These are phyloP conservation scores for Strigamia crassipes DNA, from an alignment of 2,888 invertebrate species.

Conservation along the genomic window DNA sequence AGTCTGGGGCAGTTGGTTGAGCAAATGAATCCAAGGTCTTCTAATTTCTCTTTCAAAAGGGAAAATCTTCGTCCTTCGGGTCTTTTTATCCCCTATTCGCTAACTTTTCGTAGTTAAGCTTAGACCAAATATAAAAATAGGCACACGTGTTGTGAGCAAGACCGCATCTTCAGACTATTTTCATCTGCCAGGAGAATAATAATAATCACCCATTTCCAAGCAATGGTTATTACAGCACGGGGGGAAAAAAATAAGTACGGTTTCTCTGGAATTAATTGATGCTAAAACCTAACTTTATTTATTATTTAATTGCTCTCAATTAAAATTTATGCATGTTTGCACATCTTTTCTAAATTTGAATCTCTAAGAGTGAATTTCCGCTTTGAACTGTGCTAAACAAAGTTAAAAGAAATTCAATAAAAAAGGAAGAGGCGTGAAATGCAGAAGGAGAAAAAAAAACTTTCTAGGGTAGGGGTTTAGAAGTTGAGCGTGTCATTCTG, in stretches of 20 bases:
- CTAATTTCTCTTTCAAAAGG: neutral
- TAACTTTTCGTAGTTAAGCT: slow-evolving; percentile 7
- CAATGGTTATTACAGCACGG: neutral
- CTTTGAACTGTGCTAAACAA: neutral
- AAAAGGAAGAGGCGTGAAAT: neutral
- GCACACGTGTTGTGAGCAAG: neutral
- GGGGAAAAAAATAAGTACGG: neutral
- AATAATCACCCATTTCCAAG: slow-evolving; percentile 29
- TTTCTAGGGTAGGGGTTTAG: slow-evolving; percentile 14
- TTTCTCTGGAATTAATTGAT: neutral
- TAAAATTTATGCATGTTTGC: no score
- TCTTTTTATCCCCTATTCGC: neutral
- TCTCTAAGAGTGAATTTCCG: neutral
- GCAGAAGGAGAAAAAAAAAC: neutral
- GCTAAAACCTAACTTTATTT: neutral
- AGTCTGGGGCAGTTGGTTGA: slow-evolving; percentile 39
- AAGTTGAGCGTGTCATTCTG: neutral
- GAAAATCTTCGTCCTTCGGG: slow-evolving; percentile 2
- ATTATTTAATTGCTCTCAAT: neutral
- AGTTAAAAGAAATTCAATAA: neutral
- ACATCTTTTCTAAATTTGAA: neutral
- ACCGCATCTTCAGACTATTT: slow-evolving; percentile 11
- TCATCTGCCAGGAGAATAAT: slow-evolving; percentile 4
- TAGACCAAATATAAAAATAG: slow-evolving; percentile 11
- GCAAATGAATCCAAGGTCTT: slow-evolving; percentile 37